Percentiles rank a stretch among this genome's conserved stretches.
Conservation (phyloP, 2,113 vertebrate genomes). For the Capricornis sumatraensis region DNA sequence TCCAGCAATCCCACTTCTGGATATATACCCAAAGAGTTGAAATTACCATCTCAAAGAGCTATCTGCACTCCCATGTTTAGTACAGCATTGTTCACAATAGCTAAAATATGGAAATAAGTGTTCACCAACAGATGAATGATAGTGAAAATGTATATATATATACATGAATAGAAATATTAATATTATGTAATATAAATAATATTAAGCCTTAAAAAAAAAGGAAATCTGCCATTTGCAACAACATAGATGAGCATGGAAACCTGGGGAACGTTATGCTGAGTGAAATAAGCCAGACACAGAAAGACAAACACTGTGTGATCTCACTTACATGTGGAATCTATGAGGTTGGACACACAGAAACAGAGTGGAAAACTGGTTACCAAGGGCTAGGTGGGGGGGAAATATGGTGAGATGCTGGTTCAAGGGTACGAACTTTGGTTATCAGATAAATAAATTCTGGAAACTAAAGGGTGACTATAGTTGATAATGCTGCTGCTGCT, state of each 20-base stretch:
- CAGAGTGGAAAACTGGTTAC: background rate
- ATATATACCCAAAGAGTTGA: background rate
- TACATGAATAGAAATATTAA: background rate
- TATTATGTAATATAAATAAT: background rate
- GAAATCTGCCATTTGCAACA: background rate
- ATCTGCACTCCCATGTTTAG: background rate
- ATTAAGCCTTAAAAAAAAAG: background rate
- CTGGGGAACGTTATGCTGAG: no score
- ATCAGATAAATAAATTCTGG: background rate
- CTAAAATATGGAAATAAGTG: background rate
- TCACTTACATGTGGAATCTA: background rate
- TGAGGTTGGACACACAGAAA: background rate
- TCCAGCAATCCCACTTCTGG: background rate
- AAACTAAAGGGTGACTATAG: background rate
- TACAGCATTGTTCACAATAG: background rate
- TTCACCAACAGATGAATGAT: background rate
- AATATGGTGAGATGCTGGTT: background rate
- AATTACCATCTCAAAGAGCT: background rate
- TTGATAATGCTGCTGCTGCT: background rate
- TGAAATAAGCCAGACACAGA: background rate
- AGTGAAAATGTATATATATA: background rate
- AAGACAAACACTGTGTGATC: background rate
- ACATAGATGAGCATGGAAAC: background rate
- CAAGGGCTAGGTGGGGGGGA: accelerated
- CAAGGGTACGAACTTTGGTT: background rate